Base-by-base conservation (phyloP, 2,888 invertebrate genomes). In the Elegia similella region DNA sequence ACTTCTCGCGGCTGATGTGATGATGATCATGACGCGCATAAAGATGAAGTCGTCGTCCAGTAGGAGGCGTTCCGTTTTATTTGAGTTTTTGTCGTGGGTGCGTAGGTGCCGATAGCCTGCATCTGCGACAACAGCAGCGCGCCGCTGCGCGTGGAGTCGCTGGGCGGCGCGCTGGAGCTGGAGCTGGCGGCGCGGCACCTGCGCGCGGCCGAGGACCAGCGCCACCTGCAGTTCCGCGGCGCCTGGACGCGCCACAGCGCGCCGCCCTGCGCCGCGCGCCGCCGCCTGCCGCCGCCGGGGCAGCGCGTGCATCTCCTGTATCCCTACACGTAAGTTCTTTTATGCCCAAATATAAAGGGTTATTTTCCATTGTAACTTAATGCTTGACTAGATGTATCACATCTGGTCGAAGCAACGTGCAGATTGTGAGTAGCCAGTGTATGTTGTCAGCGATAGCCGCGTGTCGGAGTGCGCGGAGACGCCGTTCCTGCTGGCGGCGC, bases 401-500 rank as follows among this genome's bases (percentile, higher is more conserved):
- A 32, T 32, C 10, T 32, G 6, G 32, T 32, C 7, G 32, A 32
- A 32, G 6, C 1, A 32, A 32, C 10, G 10, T 8, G 7, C 7
- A 34, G 6, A 2, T 10, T 34, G 34, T 34, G 10, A 10, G 12
- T 34, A 2, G 16, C 5, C 5, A 17, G 10, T n/a, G 7, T 23
- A 47, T 10, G 3, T 59, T 7, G 44, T 7, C 63, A 81, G 79
- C 29, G 71, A 64, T 16, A 73, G 78, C 63, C 59, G 66, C 46
- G 62, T 61, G 69, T 92, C 93, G n/a, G 93, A 94, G 67, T 95
- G 95, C 82, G 93, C 93, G n/a, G 94, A 95, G 59, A 86, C 95
- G 58, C 96, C 97, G 3, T 97, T 96, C 95, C 88, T 96, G 63
- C 93, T 97, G 57, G 95, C 95, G 76, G 96, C 96, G 1, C 93